Conservation (phyloP, 1,140 invertebrate species). For the Monomorium pharaonis region DNA sequence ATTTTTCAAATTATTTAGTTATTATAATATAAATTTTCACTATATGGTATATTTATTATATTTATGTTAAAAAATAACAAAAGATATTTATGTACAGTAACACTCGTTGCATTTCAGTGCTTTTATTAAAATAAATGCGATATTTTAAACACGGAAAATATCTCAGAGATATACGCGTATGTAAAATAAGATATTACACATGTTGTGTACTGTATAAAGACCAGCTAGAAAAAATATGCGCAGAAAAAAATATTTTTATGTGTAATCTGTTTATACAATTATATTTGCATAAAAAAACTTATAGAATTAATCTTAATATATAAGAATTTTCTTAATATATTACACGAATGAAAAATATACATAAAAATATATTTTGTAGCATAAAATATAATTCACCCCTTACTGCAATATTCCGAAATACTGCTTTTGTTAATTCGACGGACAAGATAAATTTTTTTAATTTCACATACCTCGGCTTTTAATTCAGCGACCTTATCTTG, state of each 20-base stretch:
- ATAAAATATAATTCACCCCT: conserved; percentile 66
- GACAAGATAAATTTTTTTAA: not conserved
- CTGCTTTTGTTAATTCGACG: conserved; percentile 63
- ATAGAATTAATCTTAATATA: not conserved
- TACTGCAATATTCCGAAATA: conserved; percentile 69
- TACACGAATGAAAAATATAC: conserved; percentile 22
- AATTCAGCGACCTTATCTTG: conserved; percentile 96
- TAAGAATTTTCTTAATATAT: not conserved
- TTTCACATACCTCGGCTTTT: conserved; percentile 93
- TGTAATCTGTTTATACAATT: conserved; percentile 8
- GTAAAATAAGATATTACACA: not conserved
- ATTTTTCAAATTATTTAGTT: not conserved
- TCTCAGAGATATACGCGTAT: not conserved
- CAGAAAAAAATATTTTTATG: conserved; percentile 3
- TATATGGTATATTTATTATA: not conserved
- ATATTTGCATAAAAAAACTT: not conserved
- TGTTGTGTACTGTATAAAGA: not conserved
- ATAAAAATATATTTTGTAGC: conserved; percentile 5
- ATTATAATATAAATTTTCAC: not conserved
- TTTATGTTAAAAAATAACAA: not conserved
- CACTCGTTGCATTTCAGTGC: not conserved
- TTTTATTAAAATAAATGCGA: not conserved
- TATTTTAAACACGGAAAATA: not conserved
- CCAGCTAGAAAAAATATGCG: not conserved
- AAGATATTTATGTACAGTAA: not conserved